Evolutionary conservation across 1,140 invertebrate genomes (phyloP).

Genomic region (Helicorthomorpha holstii): DNA sequence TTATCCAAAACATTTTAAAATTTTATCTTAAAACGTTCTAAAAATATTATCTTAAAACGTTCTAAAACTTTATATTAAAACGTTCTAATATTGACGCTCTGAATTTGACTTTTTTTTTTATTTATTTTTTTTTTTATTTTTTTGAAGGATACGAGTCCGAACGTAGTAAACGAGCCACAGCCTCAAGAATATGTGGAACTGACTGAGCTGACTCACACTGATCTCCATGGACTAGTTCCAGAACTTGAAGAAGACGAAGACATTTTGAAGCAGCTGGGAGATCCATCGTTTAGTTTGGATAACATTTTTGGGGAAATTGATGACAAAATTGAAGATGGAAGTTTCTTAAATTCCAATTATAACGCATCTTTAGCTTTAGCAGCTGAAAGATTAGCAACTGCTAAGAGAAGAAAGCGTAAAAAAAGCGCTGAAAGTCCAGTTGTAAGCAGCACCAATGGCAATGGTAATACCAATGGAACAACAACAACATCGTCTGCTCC

Average conservation of each 20-base stretch:
- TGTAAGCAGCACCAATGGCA: too few relatives aligned
- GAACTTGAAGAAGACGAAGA: conserved; percentile 41
- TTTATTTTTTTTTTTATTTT: not conserved
- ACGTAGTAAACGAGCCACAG: conserved; percentile 6
- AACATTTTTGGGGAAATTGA: conserved; percentile 30
- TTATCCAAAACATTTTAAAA: too few relatives aligned
- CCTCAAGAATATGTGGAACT: conserved; percentile 17
- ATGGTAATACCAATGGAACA: too few relatives aligned
- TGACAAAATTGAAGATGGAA: conserved; percentile 22
- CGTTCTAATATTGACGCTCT: too few relatives aligned
- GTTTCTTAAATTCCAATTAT: conserved; percentile 1
- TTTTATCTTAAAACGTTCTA: too few relatives aligned
- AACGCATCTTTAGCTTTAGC: not conserved
- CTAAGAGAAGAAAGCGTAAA: not conserved
- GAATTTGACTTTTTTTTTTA: too few relatives aligned
- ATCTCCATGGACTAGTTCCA: conserved; percentile 42
- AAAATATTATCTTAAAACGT: too few relatives aligned
- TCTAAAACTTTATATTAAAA: too few relatives aligned
- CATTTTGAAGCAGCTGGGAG: conserved; percentile 47
- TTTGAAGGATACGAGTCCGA: conserved; percentile 9
- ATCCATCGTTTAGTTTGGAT: conserved; percentile 39
- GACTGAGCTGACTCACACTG: conserved; percentile 44
- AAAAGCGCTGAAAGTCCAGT: not conserved
- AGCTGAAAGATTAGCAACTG: not conserved
- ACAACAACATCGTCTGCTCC: too few relatives aligned